Evolutionary conservation across 1,140 invertebrate genomes (phyloP).

Genomic region (Tetragnatha versicolor): DNA sequence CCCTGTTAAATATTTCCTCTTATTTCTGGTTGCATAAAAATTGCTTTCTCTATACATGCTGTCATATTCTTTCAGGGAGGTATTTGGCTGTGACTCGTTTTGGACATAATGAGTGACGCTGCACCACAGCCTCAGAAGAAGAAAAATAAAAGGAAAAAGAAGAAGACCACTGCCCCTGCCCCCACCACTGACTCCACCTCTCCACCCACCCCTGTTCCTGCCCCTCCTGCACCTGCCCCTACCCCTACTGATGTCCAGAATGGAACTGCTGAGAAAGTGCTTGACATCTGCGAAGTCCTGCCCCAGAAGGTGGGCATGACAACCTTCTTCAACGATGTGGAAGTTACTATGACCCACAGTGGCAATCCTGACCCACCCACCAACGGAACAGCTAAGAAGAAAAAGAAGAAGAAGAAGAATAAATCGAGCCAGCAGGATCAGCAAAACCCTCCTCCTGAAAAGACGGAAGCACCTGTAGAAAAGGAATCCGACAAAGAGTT

Average conservation of each 20-base stretch:
- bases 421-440: conserved; percentile 1
- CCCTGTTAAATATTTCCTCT: no score
- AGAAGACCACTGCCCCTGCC: background rate
- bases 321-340: conserved; percentile 32
- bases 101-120: no score
- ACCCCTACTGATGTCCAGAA: background rate
- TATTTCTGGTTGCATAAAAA: no score
- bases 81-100: no score
- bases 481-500: background rate
- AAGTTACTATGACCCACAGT: conserved; percentile 23
- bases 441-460: background rate
- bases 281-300: background rate
- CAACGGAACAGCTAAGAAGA: conserved; percentile 21
- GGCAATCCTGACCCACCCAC: background rate
- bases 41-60: no score
- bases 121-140: conserved; percentile 23
- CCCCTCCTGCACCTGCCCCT: background rate
- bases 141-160: conserved; percentile 45
- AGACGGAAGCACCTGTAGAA: background rate
- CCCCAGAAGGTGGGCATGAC: conserved; percentile 7
- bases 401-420: conserved; percentile 44
- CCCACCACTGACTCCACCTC: background rate
- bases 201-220: background rate
- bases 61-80: no score
- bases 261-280: background rate